Conservation (phyloP, 2,888 invertebrate species). For the Dolichomitus sp. region DNA sequence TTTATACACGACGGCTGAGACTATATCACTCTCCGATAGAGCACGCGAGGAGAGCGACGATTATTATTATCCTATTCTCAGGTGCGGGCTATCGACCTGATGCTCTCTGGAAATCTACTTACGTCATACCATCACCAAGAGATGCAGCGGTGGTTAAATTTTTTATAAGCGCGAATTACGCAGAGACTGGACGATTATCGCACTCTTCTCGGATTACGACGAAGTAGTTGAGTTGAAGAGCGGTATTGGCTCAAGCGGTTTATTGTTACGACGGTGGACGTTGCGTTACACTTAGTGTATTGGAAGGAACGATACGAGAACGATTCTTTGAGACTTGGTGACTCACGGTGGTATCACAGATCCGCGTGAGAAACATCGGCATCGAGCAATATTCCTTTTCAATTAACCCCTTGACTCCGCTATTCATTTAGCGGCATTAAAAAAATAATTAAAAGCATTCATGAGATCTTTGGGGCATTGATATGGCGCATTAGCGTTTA, state of each 20-base stretch:
- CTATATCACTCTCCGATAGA: conserved; percentile 43
- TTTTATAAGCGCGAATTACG: conserved; percentile 45
- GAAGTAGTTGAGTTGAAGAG: not conserved
- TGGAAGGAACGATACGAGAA: conserved; percentile 1
- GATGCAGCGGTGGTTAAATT: not conserved
- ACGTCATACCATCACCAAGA: conserved; percentile 29
- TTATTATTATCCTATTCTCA: conserved; percentile 50
- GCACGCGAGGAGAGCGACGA: conserved; percentile 16
- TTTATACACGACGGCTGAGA: conserved; percentile 33
- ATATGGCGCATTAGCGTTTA: not conserved
- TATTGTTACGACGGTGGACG: conserved; percentile 29
- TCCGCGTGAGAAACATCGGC: conserved; percentile 58
- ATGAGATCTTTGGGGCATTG: not conserved
- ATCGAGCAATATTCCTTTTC: conserved; percentile 13
- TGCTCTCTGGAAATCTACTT: conserved; percentile 46
- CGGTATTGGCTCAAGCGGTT: conserved; percentile 14
- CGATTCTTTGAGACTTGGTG: conserved; percentile 18
- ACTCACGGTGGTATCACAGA: conserved; percentile 45
- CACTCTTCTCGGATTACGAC: conserved; percentile 46
- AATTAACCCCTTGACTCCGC: conserved; percentile 33
- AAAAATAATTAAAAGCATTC: not conserved
- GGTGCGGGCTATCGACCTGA: conserved; percentile 25
- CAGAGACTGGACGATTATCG: conserved; percentile 2
- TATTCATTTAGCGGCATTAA: not conserved
- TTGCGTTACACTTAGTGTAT: conserved; percentile 39